A percentile compares a stretch with the other conserved stretches of the same genome.
phyloP scores from a whole-genome alignment of 2,888 invertebrate species.

The Tridacna crocea region DNA sequence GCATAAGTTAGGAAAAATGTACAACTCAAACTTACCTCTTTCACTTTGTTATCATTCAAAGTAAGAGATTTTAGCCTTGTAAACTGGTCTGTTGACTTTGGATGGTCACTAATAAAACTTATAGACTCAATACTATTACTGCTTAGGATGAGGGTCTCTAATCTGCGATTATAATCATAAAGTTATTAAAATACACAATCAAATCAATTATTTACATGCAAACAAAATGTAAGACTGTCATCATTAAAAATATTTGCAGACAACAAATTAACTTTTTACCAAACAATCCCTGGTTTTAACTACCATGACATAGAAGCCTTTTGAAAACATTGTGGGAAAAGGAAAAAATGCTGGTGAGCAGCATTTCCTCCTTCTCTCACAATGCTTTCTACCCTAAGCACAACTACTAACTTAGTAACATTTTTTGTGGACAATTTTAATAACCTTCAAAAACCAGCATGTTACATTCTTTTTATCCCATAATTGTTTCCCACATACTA shows the following conservation, averaged over 20 bases:
- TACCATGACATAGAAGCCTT: too few species aligned
- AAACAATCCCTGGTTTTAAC: too few species aligned
- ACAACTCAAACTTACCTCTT: conserved; percentile 87
- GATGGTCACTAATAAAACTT: conserved; percentile 66
- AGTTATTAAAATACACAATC: neutral
- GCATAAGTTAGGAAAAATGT: neutral
- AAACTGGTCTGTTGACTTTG: conserved; percentile 88
- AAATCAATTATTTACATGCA: neutral
- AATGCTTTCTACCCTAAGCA: too few species aligned
- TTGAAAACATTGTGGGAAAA: too few species aligned
- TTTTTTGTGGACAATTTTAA: too few species aligned
- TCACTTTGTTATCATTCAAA: conserved; percentile 91
- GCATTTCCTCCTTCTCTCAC: too few species aligned
- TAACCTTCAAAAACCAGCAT: too few species aligned
- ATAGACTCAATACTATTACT: conserved; percentile 47
- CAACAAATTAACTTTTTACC: neutral
- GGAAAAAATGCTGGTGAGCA: too few species aligned
- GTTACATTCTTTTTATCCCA: too few species aligned
- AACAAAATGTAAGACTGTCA: neutral
- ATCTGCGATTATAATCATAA: conserved; percentile 79
- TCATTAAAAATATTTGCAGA: neutral
- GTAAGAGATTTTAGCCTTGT: conserved; percentile 89
- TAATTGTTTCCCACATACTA: too few species aligned
- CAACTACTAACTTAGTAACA: too few species aligned
- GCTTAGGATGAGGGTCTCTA: conserved; percentile 86